These are phyloP conservation scores for Drosophila macrospina DNA, from an alignment of 2,888 invertebrate genomes.

Conservation along the genomic window DNA sequence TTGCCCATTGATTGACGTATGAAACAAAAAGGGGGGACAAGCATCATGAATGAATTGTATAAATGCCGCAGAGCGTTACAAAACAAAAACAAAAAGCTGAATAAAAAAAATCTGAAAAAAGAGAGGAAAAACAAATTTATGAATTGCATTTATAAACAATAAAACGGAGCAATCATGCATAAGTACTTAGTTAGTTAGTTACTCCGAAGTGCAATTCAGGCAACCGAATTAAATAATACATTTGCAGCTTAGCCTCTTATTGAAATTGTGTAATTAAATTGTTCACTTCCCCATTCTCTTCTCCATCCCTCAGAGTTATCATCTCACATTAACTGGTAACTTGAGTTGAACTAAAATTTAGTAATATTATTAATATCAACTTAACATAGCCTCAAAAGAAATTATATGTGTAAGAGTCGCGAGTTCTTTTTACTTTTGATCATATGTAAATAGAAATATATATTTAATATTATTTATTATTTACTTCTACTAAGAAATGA, in stretches of 20 bases:
- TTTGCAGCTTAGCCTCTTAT: background rate
- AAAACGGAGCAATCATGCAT: background rate
- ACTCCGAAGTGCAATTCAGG: background rate
- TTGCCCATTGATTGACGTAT: slow-evolving; percentile 61
- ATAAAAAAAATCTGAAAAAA: background rate
- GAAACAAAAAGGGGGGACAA: slow-evolving; percentile 5
- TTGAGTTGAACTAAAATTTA: too few species aligned
- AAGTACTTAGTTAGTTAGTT: background rate
- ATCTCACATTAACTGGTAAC: too few species aligned
- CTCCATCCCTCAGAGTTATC: too few species aligned
- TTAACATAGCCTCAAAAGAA: too few species aligned
- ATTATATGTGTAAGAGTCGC: too few species aligned
- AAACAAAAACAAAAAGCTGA: background rate
- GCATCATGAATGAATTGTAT: slow-evolving; percentile 14
- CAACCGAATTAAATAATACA: background rate
- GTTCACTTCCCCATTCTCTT: too few species aligned
- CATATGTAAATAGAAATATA: too few species aligned
- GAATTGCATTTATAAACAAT: slow-evolving; percentile 10
- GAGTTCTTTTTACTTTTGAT: too few species aligned
- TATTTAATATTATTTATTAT: too few species aligned
- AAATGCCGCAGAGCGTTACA: slow-evolving; percentile 1
- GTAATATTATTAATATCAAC: too few species aligned
- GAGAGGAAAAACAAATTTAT: slow-evolving; percentile 1
- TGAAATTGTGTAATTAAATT: too few species aligned
- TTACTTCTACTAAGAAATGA: too few species aligned